Percentiles rank a stretch among this genome's conserved stretches.
Evolutionary conservation across 2,113 vertebrate genomes (phyloP).

Genomic region (Donacobius atricapilla): DNA sequence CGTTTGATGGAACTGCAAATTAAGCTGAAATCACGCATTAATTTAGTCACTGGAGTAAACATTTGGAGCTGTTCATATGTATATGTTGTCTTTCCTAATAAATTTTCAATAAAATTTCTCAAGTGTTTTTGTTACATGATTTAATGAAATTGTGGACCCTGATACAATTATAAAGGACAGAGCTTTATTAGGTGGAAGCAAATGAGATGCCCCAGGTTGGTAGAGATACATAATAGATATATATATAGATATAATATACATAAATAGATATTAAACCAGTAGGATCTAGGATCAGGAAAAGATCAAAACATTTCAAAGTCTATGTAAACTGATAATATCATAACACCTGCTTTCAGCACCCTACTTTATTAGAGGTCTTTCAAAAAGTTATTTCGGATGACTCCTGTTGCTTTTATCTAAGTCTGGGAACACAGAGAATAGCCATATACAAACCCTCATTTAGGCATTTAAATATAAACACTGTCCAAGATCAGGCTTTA

Average conservation of each 20-base stretch:
- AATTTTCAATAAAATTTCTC: not conserved
- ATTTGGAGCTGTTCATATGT: not conserved
- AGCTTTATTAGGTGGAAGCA: not conserved
- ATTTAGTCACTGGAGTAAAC: conserved; percentile 8
- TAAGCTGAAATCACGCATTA: conserved; percentile 43
- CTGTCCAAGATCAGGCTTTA: not conserved
- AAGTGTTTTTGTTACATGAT: not conserved
- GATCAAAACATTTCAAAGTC: not conserved
- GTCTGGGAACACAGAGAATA: not conserved
- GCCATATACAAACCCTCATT: not conserved
- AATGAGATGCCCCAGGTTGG: not conserved
- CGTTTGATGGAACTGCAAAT: not conserved
- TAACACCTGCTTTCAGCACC: not conserved
- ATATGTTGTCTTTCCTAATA: not conserved
- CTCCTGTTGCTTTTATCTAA: not conserved
- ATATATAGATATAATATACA: not conserved
- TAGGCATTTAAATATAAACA: not conserved
- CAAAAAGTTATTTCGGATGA: not conserved
- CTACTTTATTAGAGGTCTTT: not conserved
- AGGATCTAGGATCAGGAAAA: not conserved
- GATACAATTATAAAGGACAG: not conserved
- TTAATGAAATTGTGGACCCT: not conserved
- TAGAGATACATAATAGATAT: not conserved
- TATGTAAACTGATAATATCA: not conserved
- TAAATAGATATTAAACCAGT: not conserved